These are phyloP conservation scores for Ginglymostoma cirratum DNA, from an alignment of 2,113 vertebrate species.

Conservation along the genomic window DNA sequence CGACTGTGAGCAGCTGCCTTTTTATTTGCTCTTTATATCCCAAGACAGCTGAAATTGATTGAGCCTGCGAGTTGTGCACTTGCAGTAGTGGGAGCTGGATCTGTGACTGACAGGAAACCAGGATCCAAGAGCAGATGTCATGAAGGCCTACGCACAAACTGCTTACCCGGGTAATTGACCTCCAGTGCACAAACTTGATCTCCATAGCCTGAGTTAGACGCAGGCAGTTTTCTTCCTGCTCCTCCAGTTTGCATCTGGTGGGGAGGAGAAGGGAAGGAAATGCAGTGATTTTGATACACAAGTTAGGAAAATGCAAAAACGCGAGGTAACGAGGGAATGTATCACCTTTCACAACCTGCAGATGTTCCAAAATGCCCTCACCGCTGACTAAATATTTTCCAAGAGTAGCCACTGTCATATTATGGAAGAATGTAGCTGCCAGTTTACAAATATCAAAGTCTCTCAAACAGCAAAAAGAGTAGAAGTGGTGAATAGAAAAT, in stretches of 20 bases:
- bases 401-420: not conserved
- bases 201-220: not conserved
- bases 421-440: not conserved
- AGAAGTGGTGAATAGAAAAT: not conserved
- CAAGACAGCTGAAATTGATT: slow-evolving; percentile 16
- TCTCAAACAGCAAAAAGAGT: not conserved
- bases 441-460: not conserved
- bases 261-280: not conserved
- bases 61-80: not conserved
- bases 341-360: not conserved
- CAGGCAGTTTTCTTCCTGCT: not conserved
- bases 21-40: too few relatives aligned
- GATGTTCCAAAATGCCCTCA: not conserved
- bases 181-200: slow-evolving; percentile 25
- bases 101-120: slow-evolving; percentile 13
- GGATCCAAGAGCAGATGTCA: slow-evolving; percentile 9
- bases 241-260: not conserved
- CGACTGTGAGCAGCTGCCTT: not conserved
- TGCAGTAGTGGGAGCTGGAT: not conserved
- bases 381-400: not conserved
- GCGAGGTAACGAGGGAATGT: not conserved
- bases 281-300: not conserved
- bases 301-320: not conserved
- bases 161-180: not conserved
- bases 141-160: not conserved